Conservation (phyloP, 2,888 invertebrate genomes). For the Caenorhabditis afra region DNA sequence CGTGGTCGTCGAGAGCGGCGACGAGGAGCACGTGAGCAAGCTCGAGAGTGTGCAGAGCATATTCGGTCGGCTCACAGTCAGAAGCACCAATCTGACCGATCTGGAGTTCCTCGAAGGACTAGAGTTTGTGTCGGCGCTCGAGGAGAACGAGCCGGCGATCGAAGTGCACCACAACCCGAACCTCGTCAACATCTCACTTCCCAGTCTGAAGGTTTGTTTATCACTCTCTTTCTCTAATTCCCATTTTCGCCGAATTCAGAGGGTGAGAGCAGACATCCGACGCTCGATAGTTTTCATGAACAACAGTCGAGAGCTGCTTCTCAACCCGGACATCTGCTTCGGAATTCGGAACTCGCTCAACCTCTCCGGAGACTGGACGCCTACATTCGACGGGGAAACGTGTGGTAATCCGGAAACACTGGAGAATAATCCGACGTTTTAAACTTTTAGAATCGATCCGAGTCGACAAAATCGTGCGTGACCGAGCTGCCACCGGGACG, state of each 20-base stretch:
- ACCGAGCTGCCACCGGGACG: no score
- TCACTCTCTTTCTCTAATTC: no score
- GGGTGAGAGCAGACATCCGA: slow-evolving; percentile 6
- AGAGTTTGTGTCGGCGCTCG: slow-evolving; percentile 6
- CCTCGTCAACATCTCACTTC: slow-evolving; percentile 6
- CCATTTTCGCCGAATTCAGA: no score
- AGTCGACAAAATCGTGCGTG: background rate
- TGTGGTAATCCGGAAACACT: slow-evolving; percentile 35
- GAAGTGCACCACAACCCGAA: background rate
- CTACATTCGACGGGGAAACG: slow-evolving; percentile 23
- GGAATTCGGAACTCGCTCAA: slow-evolving; percentile 20
- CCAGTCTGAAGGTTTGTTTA: slow-evolving; percentile 24
- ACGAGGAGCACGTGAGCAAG: slow-evolving; percentile 8
- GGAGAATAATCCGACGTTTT: no score
- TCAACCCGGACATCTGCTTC: slow-evolving; percentile 18
- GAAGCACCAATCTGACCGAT: slow-evolving; percentile 8
- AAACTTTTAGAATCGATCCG: background rate
- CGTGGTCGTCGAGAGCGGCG: slow-evolving; percentile 8
- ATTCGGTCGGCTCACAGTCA: slow-evolving; percentile 10
- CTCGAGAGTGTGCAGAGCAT: slow-evolving; percentile 12
- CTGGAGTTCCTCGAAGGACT: slow-evolving; percentile 7
- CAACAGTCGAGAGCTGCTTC: slow-evolving; percentile 19
- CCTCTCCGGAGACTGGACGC: background rate
- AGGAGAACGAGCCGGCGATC: slow-evolving; percentile 8
- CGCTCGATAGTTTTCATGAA: slow-evolving; percentile 14